phyloP scores from a whole-genome alignment of 2,113 vertebrate genomes.

The Pseudorhombus dupliciocellatus region DNA sequence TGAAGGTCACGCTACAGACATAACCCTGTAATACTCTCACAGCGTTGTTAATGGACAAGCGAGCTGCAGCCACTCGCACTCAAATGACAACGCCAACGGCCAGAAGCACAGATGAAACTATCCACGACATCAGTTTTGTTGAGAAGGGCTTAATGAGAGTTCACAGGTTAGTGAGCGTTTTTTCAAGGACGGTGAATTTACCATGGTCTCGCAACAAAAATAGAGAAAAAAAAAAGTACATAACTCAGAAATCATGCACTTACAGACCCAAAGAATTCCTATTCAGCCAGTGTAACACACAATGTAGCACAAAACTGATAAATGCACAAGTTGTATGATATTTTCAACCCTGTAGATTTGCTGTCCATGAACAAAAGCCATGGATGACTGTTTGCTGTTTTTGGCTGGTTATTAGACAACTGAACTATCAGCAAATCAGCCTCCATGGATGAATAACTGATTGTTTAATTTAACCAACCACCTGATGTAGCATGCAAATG shows the following conservation, averaged over 20 bases:
- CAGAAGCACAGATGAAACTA: slow-evolving; percentile 1
- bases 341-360: not conserved
- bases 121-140: not conserved
- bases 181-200: not conserved
- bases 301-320: not conserved
- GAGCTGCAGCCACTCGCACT: slow-evolving; percentile 40
- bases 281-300: not conserved
- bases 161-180: slow-evolving; percentile 27
- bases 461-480: not conserved
- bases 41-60: slow-evolving; percentile 39
- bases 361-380: not conserved
- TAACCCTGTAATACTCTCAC: slow-evolving; percentile 72
- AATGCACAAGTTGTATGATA: not conserved
- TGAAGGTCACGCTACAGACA: slow-evolving; percentile 79
- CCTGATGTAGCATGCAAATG: no score
- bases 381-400: not conserved
- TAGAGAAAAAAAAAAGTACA: not conserved
- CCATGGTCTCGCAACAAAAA: not conserved
- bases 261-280: not conserved
- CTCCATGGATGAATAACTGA: not conserved
- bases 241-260: not conserved
- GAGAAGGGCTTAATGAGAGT: slow-evolving; percentile 8
- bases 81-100: slow-evolving; percentile 1
- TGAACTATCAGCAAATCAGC: not conserved
- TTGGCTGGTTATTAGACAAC: not conserved